Percentiles rank a stretch among this genome's conserved stretches.
phyloP scores from a whole-genome alignment of 2,113 vertebrate species.

The Uropsilus gracilis region DNA sequence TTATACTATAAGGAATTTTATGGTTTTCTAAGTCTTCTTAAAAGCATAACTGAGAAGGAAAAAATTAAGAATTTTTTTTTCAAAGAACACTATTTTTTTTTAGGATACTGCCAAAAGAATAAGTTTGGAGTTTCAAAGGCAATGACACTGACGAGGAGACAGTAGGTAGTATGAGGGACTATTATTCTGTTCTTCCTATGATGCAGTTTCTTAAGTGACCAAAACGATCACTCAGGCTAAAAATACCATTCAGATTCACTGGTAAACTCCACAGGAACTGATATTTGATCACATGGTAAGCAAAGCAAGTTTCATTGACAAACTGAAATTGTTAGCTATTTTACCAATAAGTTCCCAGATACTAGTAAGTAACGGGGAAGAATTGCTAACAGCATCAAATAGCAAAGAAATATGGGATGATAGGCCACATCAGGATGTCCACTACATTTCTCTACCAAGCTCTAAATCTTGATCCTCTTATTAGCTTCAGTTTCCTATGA shows the following conservation, averaged over 20 bases:
- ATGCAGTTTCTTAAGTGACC: not conserved
- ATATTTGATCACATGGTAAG: not conserved
- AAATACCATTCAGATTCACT: not conserved
- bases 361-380: not conserved
- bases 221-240: not conserved
- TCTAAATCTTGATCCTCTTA: not conserved
- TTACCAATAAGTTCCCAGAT: not conserved
- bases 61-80: constrained; percentile 25
- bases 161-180: not conserved
- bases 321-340: not conserved
- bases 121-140: not conserved
- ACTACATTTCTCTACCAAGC: not conserved
- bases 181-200: not conserved
- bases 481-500: not conserved
- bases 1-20: constrained; percentile 5
- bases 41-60: not conserved
- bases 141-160: not conserved
- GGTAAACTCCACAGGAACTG: not conserved
- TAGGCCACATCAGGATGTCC: not conserved
- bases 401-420: not conserved
- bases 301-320: constrained; percentile 9
- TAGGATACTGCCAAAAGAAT: constrained; percentile 7
- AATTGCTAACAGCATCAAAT: not conserved
- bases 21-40: not conserved
- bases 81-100: constrained; percentile 48